Base-by-base conservation (phyloP, 2,888 invertebrate genomes). In the Cynaeus angustus region DNA sequence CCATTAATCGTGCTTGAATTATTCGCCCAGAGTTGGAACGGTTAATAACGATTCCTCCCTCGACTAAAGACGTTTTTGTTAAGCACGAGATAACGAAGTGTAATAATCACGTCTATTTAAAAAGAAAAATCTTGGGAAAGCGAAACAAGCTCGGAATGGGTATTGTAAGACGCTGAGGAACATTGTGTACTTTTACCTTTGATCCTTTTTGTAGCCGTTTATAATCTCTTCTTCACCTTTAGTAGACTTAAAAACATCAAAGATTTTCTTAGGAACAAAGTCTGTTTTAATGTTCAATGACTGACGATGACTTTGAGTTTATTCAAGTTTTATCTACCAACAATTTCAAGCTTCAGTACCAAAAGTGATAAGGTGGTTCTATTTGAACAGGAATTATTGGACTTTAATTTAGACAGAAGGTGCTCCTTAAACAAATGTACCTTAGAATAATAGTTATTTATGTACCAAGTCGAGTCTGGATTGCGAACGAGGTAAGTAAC, bases 191-290 rank as follows among this genome's bases (percentile, higher is more conserved):
- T 65, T 65, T 65, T 53, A 65, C 65, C 65, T 65, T 65, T 65
- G 65, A 65, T 65, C 65, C 65, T 65, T 65, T 65, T 53, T 43
- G 65, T 9, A 65, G 46, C 55, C 46, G 65, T 43, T 65, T 65
- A 65, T 65, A 65, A 65, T 65, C 65, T 46, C 61, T 26, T 45
- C 50, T 53, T 33, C 55, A 65, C 65, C 65, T 53, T 33, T 16
- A 45, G 16, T 41, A 21, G 13, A 45, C 55, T 12, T 45, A 21
- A 53, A 55, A 62, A 56, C 62, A 62, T 68, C 68, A 68, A 67
- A 67, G 59, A 67, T 67, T 45, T 30, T 13, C 59, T 33, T 52
- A 21, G 4, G n/a, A 45, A 55, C 55, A 38, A 68, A 62, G 56
- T 46, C 56, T 55, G 59, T 45, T 68, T 48, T 45, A 55, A 13